Conservation (phyloP, 2,797 vertebrate genomes). For the Squalus acanthias region DNA sequence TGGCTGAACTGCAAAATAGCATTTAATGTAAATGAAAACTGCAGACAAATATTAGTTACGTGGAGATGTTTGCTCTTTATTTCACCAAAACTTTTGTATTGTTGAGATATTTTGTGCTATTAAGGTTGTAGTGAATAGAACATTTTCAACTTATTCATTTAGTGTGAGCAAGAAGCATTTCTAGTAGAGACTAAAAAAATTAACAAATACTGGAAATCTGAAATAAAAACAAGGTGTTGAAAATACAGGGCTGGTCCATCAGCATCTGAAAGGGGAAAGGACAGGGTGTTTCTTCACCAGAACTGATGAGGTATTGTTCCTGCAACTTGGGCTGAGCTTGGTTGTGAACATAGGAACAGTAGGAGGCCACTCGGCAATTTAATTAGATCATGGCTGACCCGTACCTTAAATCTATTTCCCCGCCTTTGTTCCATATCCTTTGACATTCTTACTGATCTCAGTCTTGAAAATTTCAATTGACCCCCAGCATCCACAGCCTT, state of each 20-base stretch:
- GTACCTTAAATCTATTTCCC: neutral
- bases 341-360: neutral
- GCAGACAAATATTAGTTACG: neutral
- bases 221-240: neutral
- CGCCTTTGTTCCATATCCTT: neutral
- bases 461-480: neutral
- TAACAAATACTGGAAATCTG: neutral
- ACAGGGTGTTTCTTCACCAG: neutral
- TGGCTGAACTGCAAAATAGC: neutral
- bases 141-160: neutral
- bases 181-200: neutral
- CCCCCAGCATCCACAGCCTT: neutral
- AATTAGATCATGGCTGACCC: neutral
- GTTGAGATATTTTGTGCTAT: neutral
- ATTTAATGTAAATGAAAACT: neutral
- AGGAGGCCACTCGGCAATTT: neutral
- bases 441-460: neutral
- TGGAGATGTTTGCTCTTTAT: neutral
- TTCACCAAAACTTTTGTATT: neutral
- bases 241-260: neutral
- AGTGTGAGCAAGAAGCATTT: neutral
- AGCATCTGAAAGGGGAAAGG: neutral
- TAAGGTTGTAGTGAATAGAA: neutral
- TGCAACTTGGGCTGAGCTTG: neutral
- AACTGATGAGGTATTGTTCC: neutral